Percentiles rank a stretch among this genome's conserved stretches.
These are phyloP conservation scores for Chrysocyon brachyurus DNA, from an alignment of 2,797 vertebrate species.

Conservation along the genomic window DNA sequence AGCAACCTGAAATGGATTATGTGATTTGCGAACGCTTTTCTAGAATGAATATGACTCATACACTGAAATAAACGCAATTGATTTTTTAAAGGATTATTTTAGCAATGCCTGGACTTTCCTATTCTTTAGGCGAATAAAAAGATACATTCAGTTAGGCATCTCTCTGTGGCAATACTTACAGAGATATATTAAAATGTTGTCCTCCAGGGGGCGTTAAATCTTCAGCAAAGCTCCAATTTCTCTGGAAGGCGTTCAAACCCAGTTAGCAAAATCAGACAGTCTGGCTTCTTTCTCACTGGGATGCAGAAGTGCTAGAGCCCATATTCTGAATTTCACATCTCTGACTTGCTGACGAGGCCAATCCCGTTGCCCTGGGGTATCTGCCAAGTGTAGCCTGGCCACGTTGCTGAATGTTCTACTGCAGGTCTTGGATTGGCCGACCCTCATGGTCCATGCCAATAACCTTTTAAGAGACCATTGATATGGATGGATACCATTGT, in stretches of 20 bases:
- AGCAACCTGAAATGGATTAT: neutral
- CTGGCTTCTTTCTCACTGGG: neutral
- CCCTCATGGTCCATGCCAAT: neutral
- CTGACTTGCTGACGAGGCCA: neutral
- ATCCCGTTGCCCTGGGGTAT: too few species aligned
- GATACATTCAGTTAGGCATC: neutral
- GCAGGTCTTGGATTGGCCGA: neutral
- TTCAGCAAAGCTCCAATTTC: constrained; percentile 49
- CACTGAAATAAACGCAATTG: neutral
- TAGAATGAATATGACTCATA: neutral
- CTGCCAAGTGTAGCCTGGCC: neutral
- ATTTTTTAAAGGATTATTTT: neutral
- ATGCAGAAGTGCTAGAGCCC: neutral
- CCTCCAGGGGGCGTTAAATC: constrained; percentile 80
- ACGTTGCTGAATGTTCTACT: neutral
- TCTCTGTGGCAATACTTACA: neutral
- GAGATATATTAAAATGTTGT: constrained; percentile 26
- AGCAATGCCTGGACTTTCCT: neutral
- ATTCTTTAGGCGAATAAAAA: neutral
- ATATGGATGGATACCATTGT: neutral
- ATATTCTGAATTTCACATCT: neutral
- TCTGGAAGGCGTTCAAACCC: neutral
- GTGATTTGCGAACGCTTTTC: neutral
- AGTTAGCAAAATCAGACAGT: neutral
- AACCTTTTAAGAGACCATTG: neutral